A percentile compares a stretch with the other conserved stretches of the same genome.
These are phyloP conservation scores for fruit fly (Drosophila melanogaster) DNA, from an alignment of 1,140 invertebrate species.

Conservation along the genomic window DNA sequence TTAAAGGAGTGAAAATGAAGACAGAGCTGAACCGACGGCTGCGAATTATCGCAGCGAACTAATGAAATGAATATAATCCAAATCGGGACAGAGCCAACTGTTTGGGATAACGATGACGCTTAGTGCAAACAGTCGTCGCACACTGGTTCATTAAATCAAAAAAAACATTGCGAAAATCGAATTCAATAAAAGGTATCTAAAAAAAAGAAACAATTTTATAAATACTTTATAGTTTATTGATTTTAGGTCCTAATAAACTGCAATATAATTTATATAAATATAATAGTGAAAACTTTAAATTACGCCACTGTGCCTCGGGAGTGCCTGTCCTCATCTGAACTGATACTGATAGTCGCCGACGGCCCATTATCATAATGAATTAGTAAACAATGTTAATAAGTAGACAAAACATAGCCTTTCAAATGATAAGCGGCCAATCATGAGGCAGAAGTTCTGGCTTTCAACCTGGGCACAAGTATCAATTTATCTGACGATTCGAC, in stretches of 20 bases:
- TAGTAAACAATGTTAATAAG: slow-evolving; percentile 58
- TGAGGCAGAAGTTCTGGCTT: slow-evolving; percentile 4
- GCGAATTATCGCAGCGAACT: slow-evolving; percentile 50
- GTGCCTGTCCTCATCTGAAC: slow-evolving; percentile 29
- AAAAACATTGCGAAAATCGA: no score
- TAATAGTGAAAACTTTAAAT: no score
- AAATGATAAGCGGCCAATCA: slow-evolving; percentile 64
- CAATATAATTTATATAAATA: no score
- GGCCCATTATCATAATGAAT: slow-evolving; percentile 56
- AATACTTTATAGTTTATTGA: no score
- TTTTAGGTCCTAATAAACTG: no score
- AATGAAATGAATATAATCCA: slow-evolving; percentile 42
- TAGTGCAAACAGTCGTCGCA: slow-evolving; percentile 27
- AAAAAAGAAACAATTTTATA: no score
- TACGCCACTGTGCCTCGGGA: not conserved
- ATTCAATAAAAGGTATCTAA: no score
- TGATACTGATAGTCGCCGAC: slow-evolving; percentile 27
- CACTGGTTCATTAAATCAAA: no score
- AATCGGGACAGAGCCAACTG: slow-evolving; percentile 30
- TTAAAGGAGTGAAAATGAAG: not conserved
- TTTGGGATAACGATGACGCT: slow-evolving; percentile 48
- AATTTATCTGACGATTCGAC: slow-evolving; percentile 1
- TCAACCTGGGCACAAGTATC: not conserved
- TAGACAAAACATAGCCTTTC: slow-evolving; percentile 34
- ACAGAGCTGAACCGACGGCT: slow-evolving; percentile 30